Conservation (phyloP, 2,888 invertebrate genomes). For the Dynastes tityus region DNA sequence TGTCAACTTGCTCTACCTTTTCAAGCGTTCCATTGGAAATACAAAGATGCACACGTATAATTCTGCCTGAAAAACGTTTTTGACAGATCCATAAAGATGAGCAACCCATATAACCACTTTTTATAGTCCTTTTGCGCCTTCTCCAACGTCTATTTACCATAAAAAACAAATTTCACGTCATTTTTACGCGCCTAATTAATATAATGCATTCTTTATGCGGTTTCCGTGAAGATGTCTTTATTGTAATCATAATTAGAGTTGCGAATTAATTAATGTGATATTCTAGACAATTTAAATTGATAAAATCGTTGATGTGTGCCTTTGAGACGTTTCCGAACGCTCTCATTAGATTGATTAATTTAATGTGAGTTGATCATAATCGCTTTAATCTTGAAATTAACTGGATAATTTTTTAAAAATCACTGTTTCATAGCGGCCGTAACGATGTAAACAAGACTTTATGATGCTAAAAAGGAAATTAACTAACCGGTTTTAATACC, state of each 20-base stretch:
- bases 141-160: slow-evolving; percentile 1
- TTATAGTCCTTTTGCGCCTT: neutral
- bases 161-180: neutral
- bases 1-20: too few relatives aligned
- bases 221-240: neutral
- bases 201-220: slow-evolving; percentile 6
- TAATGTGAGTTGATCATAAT: neutral
- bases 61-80: slow-evolving; percentile 1
- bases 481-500: neutral
- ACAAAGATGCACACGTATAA: neutral
- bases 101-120: neutral
- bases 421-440: neutral
- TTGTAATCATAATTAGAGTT: slow-evolving; percentile 1
- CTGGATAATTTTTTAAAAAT: neutral
- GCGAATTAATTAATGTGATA: neutral
- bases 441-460: neutral
- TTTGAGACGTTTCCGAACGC: too few relatives aligned
- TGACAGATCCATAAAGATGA: slow-evolving; percentile 9
- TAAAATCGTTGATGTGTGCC: neutral
- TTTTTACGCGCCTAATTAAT: slow-evolving; percentile 19
- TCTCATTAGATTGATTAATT: neutral
- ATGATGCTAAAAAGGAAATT: neutral
- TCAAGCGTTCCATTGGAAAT: too few relatives aligned
- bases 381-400: neutral
- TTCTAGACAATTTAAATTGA: neutral